Conservation (phyloP, 2,113 vertebrate species). For the Phrynosoma blainvillii region DNA sequence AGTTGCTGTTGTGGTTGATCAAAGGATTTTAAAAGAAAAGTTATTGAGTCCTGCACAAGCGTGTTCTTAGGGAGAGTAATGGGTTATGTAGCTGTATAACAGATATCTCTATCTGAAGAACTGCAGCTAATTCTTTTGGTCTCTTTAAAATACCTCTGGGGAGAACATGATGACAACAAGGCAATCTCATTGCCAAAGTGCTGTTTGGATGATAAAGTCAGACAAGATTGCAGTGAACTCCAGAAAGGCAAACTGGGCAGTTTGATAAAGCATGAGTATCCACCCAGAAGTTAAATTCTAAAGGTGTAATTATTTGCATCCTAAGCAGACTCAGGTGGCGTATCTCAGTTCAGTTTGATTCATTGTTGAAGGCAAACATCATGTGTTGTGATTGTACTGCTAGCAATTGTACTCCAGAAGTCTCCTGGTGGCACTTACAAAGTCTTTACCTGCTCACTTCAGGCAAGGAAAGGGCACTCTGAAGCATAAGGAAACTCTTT, state of each 20-base stretch:
- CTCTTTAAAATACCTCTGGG: constrained; percentile 9
- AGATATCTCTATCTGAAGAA: neutral
- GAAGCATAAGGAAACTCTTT: neutral
- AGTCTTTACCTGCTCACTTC: neutral
- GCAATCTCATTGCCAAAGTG: constrained; percentile 37
- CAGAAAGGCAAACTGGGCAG: neutral
- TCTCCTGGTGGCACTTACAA: neutral
- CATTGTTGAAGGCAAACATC: neutral
- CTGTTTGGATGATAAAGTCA: constrained; percentile 54
- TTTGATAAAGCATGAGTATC: neutral
- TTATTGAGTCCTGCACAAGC: constrained; percentile 53
- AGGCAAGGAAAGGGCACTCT: neutral
- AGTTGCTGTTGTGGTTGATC: neutral
- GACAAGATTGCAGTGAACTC: constrained; percentile 14
- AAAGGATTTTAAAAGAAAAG: neutral
- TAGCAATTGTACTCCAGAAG: neutral
- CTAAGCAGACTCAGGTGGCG: constrained; percentile 11
- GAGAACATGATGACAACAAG: constrained; percentile 35
- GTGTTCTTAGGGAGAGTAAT: constrained; percentile 5
- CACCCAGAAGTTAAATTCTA: constrained; percentile 8
- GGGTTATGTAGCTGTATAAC: neutral
- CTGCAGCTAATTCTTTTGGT: neutral
- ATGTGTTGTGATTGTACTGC: neutral
- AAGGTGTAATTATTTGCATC: neutral
- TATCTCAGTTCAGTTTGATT: neutral